Conservation (phyloP, 2,797 vertebrate genomes). For the Intellagama lesueurii region DNA sequence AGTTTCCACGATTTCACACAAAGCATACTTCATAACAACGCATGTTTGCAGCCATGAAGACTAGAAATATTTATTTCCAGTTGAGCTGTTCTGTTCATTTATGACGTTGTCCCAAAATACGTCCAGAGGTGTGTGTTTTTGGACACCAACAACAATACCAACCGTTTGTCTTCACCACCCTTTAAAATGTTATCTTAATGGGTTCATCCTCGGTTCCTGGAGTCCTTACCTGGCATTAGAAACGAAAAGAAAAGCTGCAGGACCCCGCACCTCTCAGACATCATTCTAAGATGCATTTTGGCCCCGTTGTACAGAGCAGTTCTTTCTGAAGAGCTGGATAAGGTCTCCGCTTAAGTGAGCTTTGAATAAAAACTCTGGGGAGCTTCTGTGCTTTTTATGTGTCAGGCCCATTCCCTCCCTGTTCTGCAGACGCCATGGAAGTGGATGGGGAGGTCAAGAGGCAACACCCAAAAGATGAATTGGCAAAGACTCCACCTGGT, state of each 20-base stretch:
- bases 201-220: neutral
- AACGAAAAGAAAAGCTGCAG: conserved; percentile 3
- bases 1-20: too few relatives aligned
- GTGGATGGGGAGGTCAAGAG: neutral
- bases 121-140: neutral
- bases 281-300: neutral
- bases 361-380: neutral
- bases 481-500: neutral
- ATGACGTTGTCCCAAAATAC: too few relatives aligned
- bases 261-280: neutral
- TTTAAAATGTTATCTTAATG: too few relatives aligned
- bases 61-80: neutral
- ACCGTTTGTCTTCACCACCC: neutral
- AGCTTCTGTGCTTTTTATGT: neutral
- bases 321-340: neutral
- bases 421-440: conserved; percentile 1
- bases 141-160: neutral
- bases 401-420: neutral
- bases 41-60: neutral
- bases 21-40: neutral
- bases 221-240: conserved; percentile 18
- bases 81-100: neutral
- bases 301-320: too few relatives aligned
- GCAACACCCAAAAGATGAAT: neutral
- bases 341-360: too few relatives aligned